These are phyloP conservation scores for Motacilla alba DNA, from an alignment of 2,113 vertebrate genomes.

Conservation along the genomic window DNA sequence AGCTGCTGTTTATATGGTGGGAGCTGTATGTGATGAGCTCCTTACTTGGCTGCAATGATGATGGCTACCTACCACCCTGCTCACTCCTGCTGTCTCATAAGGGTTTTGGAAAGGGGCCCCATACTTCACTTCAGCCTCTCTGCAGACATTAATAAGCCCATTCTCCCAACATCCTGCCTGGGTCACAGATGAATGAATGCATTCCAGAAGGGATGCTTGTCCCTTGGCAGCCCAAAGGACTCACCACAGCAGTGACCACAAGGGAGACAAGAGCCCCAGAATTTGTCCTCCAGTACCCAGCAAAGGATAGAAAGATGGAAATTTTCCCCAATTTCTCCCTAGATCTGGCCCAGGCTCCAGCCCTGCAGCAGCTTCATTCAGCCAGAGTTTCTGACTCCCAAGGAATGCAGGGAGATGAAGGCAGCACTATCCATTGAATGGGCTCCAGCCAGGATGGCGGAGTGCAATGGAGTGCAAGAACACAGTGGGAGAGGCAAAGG, in stretches of 20 bases:
- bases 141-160: background rate
- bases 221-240: background rate
- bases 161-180: background rate
- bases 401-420: background rate
- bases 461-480: background rate
- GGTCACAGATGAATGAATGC: background rate
- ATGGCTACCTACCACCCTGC: background rate
- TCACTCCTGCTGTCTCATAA: background rate
- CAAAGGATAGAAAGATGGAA: background rate
- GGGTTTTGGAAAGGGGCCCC: background rate
- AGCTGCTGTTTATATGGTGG: background rate
- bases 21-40: background rate
- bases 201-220: background rate
- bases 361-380: background rate
- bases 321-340: background rate
- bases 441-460: background rate
- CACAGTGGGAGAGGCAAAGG: background rate
- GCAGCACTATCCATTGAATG: rapidly evolving
- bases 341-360: background rate
- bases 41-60: rapidly evolving
- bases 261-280: background rate
- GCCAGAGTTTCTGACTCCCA: background rate
- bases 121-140: background rate
- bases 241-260: rapidly evolving
- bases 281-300: rapidly evolving